Base-by-base conservation (phyloP, 1,140 invertebrate genomes). In the Zaprionus taronus region DNA sequence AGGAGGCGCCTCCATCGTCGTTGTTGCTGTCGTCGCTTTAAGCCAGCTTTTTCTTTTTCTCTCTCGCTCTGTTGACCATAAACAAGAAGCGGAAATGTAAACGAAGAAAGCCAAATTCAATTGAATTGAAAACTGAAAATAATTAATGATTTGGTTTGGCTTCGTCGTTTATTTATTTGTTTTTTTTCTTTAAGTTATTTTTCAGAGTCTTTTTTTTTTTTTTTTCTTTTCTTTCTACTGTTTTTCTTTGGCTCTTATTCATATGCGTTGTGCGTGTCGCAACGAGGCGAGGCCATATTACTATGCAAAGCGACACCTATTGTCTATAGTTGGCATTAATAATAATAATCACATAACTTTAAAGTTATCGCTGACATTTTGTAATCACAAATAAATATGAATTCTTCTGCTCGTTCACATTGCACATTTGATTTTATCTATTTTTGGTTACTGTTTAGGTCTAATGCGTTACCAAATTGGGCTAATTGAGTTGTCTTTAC, bases 41-140 rank as follows among this genome's bases (percentile, higher is more conserved):
- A 72, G 69, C 51, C 69, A 64, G 61, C 36, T 38, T 61, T 61
- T 49, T 12, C 20, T 51, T 61, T 61, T 49, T 34, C 31, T 34
- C 44, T 34, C 31, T 24, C 49, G 55, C 55, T 58, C 49, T 15
- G 51, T 57, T 71, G 51, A 36, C 61, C 60, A 53, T 56, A 70
- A 62, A 70, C 60, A 75, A 71, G 67, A 64, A 71, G 51, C 72
- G 72, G 67, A 75, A 75, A 71, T 71, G 60, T 75, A 66, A 62
- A 62, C 56, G 28, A 66, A 60, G 22, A 38, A 65, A 60, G 47
- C 12, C 41, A 56, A 49, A 60, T 69, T 62, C 57, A 44, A 55
- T 69, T 56, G 47, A 36, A 47, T 69, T 57, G 34, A 26, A 41
- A 72, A 51, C 47, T 49, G 26, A 62, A 44, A 62, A 66, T 61